Conservation (phyloP, 2,888 invertebrate species). For the Entomobrya proxima region DNA sequence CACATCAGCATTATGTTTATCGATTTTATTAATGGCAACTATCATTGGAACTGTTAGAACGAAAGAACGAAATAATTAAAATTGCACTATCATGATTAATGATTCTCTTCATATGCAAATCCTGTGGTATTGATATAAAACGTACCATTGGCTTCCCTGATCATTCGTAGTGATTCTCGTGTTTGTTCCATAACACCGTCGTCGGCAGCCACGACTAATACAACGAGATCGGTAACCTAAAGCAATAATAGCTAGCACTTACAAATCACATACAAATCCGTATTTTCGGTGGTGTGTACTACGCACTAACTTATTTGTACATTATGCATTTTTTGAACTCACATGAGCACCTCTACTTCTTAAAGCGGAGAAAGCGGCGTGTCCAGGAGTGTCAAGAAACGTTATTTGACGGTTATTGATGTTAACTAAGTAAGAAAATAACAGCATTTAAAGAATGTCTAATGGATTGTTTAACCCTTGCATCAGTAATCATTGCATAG, state of each 20-base stretch:
- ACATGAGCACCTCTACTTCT: constrained; percentile 93
- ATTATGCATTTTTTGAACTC: constrained; percentile 17
- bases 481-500: neutral
- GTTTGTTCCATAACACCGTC: constrained; percentile 99
- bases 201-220: constrained; percentile 98
- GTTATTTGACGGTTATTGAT: constrained; percentile 81
- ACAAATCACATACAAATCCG: too few relatives aligned
- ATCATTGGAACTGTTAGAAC: constrained; percentile 89
- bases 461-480: neutral
- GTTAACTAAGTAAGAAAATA: constrained; percentile 3
- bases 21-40: constrained; percentile 98
- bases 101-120: neutral
- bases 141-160: constrained; percentile 85
- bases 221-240: constrained; percentile 91
- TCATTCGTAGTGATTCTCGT: constrained; percentile 91
- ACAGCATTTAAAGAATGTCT: neutral
- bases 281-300: too few relatives aligned
- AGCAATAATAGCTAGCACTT: neutral
- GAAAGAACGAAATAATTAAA: constrained; percentile 10
- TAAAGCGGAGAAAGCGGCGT: constrained; percentile 98
- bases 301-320: too few relatives aligned
- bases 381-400: constrained; percentile 98
- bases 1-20: constrained; percentile 92
- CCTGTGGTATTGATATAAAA: neutral
- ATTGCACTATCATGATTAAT: neutral